These are phyloP conservation scores for Pasiphila rectangulata DNA, from an alignment of 2,888 invertebrate species.

Conservation along the genomic window DNA sequence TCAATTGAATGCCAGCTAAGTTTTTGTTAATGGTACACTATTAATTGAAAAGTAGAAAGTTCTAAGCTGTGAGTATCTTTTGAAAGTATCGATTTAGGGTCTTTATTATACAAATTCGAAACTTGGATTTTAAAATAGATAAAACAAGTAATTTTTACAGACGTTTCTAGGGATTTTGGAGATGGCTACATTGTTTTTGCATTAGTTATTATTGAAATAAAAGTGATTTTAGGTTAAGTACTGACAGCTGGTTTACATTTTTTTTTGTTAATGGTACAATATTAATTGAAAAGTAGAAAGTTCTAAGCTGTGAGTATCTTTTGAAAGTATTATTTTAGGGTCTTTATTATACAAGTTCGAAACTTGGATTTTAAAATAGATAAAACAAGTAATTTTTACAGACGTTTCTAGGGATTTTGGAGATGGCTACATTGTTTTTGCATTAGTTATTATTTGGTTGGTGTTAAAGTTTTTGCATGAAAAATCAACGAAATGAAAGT, in stretches of 20 bases:
- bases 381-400: no score
- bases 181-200: no score
- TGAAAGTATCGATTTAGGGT: conserved; percentile 1
- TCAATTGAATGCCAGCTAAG: neutral
- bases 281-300: conserved; percentile 5
- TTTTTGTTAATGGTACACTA: neutral
- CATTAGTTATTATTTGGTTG: no score
- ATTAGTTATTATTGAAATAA: no score
- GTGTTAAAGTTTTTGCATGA: no score
- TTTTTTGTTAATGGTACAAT: neutral
- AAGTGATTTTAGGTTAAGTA: no score
- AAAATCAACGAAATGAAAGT: no score
- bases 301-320: neutral
- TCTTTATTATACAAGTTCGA: conserved; percentile 4
- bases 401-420: no score
- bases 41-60: conserved; percentile 5
- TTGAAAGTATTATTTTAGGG: conserved; percentile 3
- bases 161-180: no score
- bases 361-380: conserved; percentile 1
- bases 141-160: no score
- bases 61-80: neutral
- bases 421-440: no score
- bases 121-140: conserved; percentile 1
- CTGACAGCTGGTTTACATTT: no score
- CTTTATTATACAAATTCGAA: conserved; percentile 5